Conservation (phyloP, 2,797 vertebrate species). For the Sylvia borin region DNA sequence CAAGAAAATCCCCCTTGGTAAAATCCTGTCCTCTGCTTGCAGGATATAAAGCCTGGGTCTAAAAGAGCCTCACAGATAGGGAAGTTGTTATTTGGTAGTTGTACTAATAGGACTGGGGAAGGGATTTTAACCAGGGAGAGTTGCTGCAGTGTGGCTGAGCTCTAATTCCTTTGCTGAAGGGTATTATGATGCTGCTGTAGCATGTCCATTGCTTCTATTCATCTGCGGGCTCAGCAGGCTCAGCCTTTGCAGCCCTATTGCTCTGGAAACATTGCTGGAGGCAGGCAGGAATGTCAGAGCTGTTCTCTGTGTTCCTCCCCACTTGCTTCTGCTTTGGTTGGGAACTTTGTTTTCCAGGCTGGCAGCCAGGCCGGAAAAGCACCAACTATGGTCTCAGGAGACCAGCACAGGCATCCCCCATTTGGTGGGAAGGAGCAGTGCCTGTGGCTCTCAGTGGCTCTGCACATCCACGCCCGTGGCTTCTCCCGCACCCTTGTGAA, state of each 20-base stretch:
- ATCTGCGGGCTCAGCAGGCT: not conserved
- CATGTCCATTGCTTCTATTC: not conserved
- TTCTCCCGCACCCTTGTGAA: not conserved
- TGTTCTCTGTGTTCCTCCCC: not conserved
- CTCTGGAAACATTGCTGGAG: not conserved
- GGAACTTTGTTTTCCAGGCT: not conserved
- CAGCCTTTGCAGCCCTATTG: not conserved
- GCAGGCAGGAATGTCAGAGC: not conserved
- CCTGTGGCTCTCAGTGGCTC: not conserved
- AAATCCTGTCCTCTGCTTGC: not conserved
- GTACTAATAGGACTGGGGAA: not conserved
- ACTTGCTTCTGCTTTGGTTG: not conserved
- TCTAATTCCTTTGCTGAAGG: not conserved
- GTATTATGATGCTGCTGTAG: not conserved
- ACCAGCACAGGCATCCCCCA: not conserved
- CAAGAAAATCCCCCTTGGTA: not conserved
- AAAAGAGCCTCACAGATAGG: not conserved
- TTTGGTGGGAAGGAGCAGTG: rapidly evolving
- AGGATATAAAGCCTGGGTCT: not conserved
- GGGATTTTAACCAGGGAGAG: not conserved
- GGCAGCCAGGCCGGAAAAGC: not conserved
- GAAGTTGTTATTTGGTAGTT: not conserved
- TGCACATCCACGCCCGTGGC: rapidly evolving
- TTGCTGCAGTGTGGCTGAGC: not conserved
- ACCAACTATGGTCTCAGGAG: not conserved